Evolutionary conservation across 2,797 vertebrate genomes (phyloP).

Genomic region (Myotis vivesi): DNA sequence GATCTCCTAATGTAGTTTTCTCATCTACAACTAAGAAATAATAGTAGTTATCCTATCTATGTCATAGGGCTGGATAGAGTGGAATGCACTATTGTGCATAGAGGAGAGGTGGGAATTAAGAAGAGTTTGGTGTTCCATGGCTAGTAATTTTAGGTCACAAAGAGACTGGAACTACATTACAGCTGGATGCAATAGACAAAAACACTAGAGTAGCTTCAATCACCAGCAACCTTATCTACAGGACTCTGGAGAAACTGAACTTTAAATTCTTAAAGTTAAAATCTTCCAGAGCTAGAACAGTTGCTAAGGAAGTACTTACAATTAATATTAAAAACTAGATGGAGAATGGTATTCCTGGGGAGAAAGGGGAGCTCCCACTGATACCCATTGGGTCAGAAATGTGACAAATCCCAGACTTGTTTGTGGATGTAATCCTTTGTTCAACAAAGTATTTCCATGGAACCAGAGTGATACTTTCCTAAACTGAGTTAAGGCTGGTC

Average conservation of each 20-base stretch:
- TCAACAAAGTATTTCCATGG: neutral
- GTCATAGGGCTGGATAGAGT: neutral
- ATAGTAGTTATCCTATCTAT: neutral
- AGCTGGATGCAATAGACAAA: neutral
- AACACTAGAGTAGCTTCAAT: neutral
- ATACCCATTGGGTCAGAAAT: neutral
- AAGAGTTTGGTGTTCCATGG: neutral
- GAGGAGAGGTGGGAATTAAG: neutral
- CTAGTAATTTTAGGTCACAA: neutral
- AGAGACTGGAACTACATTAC: neutral
- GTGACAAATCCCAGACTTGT: neutral
- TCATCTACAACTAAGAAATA: neutral
- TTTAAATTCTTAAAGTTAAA: neutral
- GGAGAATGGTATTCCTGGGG: neutral
- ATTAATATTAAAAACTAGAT: neutral
- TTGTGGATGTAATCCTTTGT: neutral
- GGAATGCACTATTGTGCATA: neutral
- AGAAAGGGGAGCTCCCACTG: neutral
- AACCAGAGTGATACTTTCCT: neutral
- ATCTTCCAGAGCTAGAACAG: neutral
- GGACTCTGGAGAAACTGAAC: neutral
- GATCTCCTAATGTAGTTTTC: neutral
- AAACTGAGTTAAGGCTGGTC: neutral
- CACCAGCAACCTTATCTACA: neutral
- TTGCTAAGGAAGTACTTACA: neutral